A percentile compares a stretch with the other conserved stretches of the same genome.
phyloP scores from a whole-genome alignment of 1,140 invertebrate species.

The Ruditapes philippinarum region DNA sequence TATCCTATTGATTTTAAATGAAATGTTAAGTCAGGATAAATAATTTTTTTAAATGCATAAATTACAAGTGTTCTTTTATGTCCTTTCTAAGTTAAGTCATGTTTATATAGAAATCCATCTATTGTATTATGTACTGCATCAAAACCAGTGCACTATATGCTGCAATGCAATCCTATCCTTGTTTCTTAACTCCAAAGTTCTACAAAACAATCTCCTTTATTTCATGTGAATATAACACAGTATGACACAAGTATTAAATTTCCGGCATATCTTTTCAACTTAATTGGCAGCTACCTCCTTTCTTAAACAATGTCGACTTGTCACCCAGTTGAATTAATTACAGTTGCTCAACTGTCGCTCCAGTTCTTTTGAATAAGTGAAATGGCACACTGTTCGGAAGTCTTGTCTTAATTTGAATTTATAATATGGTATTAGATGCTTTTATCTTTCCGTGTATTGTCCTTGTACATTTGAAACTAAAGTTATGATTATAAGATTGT shows the following conservation, averaged over 20 bases:
- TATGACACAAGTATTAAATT: not conserved
- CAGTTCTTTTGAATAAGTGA: constrained; percentile 19
- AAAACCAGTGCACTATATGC: no score
- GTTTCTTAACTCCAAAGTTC: no score
- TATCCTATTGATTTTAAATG: no score
- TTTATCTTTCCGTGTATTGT: not conserved
- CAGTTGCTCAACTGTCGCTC: constrained; percentile 14
- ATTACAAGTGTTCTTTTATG: no score
- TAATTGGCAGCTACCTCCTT: constrained; percentile 12
- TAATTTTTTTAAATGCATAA: no score
- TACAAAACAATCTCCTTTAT: not conserved
- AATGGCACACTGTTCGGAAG: constrained; percentile 34
- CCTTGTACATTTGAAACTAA: constrained; percentile 44
- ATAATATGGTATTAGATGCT: constrained; percentile 30
- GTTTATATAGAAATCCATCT: no score
- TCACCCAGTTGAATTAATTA: constrained; percentile 1
- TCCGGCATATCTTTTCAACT: not conserved
- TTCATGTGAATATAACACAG: not conserved
- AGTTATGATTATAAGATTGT: constrained; percentile 39
- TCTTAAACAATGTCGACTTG: not conserved
- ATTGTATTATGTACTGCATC: no score
- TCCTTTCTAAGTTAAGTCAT: no score
- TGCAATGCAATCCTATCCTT: no score
- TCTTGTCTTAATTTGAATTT: constrained; percentile 3
- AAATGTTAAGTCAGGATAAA: no score